A percentile compares a stretch with the other conserved stretches of the same genome.
phyloP scores from a whole-genome alignment of 2,888 invertebrate genomes.

The Phasia obesa region DNA sequence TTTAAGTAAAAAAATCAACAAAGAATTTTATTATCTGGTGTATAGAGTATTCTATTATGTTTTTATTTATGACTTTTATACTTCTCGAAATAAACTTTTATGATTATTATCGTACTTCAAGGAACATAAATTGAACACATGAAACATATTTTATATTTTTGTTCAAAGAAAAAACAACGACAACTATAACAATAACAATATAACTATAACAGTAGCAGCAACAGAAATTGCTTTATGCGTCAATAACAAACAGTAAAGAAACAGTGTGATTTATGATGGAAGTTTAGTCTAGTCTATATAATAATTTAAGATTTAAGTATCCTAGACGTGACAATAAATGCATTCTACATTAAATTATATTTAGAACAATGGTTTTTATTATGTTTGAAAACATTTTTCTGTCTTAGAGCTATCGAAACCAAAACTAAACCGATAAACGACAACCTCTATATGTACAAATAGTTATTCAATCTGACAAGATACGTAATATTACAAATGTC shows the following conservation, averaged over 20 bases:
- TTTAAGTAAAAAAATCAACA: too few relatives aligned
- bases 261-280: constrained; percentile 60
- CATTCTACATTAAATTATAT: not conserved
- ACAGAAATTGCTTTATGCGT: constrained; percentile 61
- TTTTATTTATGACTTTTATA: constrained; percentile 49
- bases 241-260: constrained; percentile 66
- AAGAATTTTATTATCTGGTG: constrained; percentile 2
- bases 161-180: not conserved
- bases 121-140: constrained; percentile 2
- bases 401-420: too few relatives aligned
- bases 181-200: not conserved
- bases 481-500: too few relatives aligned
- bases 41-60: not conserved
- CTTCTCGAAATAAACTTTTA: constrained; percentile 51
- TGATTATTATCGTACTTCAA: constrained; percentile 25
- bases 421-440: too few relatives aligned
- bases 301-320: constrained; percentile 48
- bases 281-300: constrained; percentile 48
- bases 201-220: not conserved
- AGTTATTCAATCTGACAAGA: too few relatives aligned
- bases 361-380: too few relatives aligned
- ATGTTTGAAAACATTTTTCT: too few relatives aligned
- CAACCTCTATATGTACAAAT: too few relatives aligned
- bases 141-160: constrained; percentile 39
- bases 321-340: not conserved